Evolutionary conservation across 2,888 invertebrate genomes (phyloP), one percentile per base, ranked within the genome.

Genomic region (Bimastos eiseni): DNA sequence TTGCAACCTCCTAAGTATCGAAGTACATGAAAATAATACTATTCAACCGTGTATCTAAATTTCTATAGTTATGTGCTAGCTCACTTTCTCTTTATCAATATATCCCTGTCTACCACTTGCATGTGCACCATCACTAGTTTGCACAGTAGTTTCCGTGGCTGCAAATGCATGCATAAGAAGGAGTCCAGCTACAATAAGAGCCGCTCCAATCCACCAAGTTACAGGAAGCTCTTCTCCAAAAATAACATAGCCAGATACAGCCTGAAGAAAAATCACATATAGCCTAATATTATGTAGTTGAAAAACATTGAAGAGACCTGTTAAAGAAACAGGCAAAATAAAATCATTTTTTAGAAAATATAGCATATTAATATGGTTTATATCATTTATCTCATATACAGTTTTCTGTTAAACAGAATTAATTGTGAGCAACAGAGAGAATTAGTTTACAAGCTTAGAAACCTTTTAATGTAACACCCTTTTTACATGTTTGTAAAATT

Each of bases 221-320:
- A 86, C 36, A 37, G 86, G 37, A 34, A 86, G 86, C 21, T 86
- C 86, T 37, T 86, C 86, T 36, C 86, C 86, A 86, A 86, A 86
- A 13, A 86, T 34, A 33, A 86, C 33, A 34, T 86, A 86, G 24
- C 86, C 86, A 0, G 86, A 86, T 11, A 86, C 37, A 34, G 86
- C 86, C 86, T 86, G 86, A 34, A 86, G n/a, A 70, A 70, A 70
- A n/a, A 30, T n/a, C 70, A 70, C 70, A 70, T 17, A 13, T 70
- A 8, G n/a, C n/a, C 3, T 70, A n/a, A n/a, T n/a, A n/a, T n/a
- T n/a, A n/a, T n/a, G n/a, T 13, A 49, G 13, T 49, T 49, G 24
- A 70, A 70, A 70, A 70, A 17, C 8, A 70, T n/a, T 70, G 6
- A n/a, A n/a, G 24, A 24, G n/a, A 70, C 70, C 11, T 17, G 1